Conservation (phyloP, 2,797 vertebrate genomes). For the Argentina silus region DNA sequence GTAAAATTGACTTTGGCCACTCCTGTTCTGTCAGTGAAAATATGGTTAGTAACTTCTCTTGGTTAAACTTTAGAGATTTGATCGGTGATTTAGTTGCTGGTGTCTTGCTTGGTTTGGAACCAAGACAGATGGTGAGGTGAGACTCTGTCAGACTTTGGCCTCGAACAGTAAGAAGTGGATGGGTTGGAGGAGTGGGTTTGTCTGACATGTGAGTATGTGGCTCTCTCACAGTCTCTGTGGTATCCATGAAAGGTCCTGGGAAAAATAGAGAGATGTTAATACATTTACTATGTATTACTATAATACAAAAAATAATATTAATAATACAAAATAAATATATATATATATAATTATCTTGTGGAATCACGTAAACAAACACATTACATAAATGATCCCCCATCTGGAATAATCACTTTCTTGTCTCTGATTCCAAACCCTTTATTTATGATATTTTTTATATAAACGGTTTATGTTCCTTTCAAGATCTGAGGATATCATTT, state of each 20-base stretch:
- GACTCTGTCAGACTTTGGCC: constrained; percentile 26
- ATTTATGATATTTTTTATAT: no score
- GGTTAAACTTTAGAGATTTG: constrained; percentile 10
- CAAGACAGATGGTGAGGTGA: background rate
- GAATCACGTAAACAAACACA: no score
- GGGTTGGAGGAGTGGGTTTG: background rate
- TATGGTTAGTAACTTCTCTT: constrained; percentile 20
- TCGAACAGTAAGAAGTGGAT: constrained; percentile 33
- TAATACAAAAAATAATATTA: background rate
- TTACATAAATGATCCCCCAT: no score
- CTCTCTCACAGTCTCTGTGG: constrained; percentile 1
- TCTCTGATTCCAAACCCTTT: no score
- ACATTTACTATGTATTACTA: background rate
- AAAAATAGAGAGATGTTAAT: constrained; percentile 16
- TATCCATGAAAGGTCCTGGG: constrained; percentile 19
- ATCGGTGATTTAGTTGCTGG: constrained; percentile 25
- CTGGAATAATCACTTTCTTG: no score
- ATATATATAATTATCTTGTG: no score
- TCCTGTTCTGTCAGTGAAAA: constrained; percentile 26
- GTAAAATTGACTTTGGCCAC: background rate
- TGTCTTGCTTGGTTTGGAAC: constrained; percentile 7
- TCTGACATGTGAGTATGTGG: background rate
- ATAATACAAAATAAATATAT: no score
- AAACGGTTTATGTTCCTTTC: no score
- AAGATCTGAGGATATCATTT: no score